These are phyloP conservation scores for Eupithecia vulgata DNA, from an alignment of 2,888 invertebrate species.

Conservation along the genomic window DNA sequence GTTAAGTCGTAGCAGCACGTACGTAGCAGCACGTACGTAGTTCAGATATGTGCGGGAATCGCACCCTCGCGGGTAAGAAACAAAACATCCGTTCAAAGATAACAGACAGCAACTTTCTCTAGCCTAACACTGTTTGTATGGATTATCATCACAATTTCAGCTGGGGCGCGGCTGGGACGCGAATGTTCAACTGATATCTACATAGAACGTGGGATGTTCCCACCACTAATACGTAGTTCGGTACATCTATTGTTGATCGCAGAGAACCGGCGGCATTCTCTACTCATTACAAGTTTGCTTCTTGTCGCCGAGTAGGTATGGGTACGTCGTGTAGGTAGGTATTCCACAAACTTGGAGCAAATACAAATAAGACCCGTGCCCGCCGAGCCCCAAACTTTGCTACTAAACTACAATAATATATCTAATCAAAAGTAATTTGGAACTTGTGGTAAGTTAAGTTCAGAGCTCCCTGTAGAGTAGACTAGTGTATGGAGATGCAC, in stretches of 20 bases:
- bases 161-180: neutral
- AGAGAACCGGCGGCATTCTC: neutral
- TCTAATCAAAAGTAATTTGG: neutral
- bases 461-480: neutral
- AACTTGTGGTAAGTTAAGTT: neutral
- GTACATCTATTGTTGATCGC: neutral
- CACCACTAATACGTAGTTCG: neutral
- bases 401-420: constrained; percentile 9
- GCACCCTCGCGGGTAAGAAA: neutral
- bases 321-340: neutral
- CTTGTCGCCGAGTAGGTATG: neutral
- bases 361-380: constrained; percentile 2
- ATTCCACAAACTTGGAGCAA: constrained; percentile 1
- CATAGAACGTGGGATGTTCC: too few species aligned
- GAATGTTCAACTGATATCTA: too few species aligned
- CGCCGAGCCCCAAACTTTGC: constrained; percentile 3
- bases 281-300: neutral
- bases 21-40: too few species aligned
- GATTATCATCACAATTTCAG: neutral
- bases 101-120: neutral
- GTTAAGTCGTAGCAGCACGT: too few species aligned
- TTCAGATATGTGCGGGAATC: too few species aligned
- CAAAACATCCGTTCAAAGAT: constrained; percentile 1
- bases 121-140: neutral
- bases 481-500: constrained; percentile 6